Conservation (phyloP, 1,140 invertebrate species). For the Hyles euphorbiae region DNA sequence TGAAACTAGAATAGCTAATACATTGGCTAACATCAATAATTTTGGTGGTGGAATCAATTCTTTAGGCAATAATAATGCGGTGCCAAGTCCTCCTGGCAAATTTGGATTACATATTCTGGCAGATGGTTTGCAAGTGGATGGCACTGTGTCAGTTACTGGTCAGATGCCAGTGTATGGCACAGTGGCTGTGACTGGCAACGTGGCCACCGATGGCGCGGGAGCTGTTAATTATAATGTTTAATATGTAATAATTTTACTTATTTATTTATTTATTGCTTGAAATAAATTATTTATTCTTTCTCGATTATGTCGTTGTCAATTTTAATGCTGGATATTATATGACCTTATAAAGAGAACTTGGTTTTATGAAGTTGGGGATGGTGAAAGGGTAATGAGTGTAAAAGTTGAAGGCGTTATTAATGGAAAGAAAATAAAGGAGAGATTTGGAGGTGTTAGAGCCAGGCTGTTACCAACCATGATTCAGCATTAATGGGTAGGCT, state of each 20-base stretch:
- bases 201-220: constrained; percentile 43
- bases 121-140: constrained; percentile 50
- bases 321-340: constrained; percentile 7
- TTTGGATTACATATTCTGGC: constrained; percentile 42
- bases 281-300: constrained; percentile 13
- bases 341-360: too few species aligned
- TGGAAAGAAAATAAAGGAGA: too few species aligned
- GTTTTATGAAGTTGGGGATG: too few species aligned
- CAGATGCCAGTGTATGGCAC: constrained; percentile 48
- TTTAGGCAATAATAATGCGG: neutral
- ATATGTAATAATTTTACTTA: constrained; percentile 10
- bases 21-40: neutral
- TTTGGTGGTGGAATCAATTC: neutral
- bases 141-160: constrained; percentile 42
- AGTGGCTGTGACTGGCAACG: constrained; percentile 41
- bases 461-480: too few species aligned
- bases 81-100: neutral
- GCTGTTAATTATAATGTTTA: constrained; percentile 38
- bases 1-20: constrained; percentile 2
- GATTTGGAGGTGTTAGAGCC: too few species aligned
- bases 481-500: too few species aligned
- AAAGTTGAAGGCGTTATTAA: too few species aligned
- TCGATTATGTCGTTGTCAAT: neutral
- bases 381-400: too few species aligned
- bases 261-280: constrained; percentile 19